These are phyloP conservation scores for Mus caroli DNA, from an alignment of 2,797 vertebrate genomes.

Conservation along the genomic window DNA sequence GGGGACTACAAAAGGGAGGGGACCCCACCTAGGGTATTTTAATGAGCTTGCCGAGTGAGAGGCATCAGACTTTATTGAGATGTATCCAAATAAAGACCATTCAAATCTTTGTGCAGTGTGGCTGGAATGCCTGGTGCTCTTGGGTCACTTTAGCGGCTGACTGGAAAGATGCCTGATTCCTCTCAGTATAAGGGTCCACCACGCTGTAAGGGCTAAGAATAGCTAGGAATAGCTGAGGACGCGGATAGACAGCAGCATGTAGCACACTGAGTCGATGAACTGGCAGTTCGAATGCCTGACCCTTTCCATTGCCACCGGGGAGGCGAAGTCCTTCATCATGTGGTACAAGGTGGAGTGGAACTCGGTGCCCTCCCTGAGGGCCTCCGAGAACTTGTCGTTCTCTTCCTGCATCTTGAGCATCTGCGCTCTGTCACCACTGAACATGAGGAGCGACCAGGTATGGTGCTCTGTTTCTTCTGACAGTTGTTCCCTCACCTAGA, in stretches of 20 bases:
- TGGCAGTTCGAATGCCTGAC: slow-evolving; percentile 81
- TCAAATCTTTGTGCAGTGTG: slow-evolving; percentile 51
- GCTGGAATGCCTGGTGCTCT: slow-evolving; percentile 21
- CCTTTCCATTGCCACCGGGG: slow-evolving; percentile 82
- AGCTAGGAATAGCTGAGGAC: slow-evolving; percentile 90
- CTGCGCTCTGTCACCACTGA: slow-evolving; percentile 90
- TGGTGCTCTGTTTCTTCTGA: slow-evolving; percentile 51
- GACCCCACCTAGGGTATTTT: slow-evolving; percentile 1
- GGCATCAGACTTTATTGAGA: slow-evolving; percentile 63
- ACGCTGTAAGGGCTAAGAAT: slow-evolving; percentile 75
- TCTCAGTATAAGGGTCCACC: background rate
- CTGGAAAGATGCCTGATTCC: background rate
- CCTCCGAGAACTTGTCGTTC: slow-evolving; percentile 89
- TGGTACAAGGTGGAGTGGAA: slow-evolving; percentile 96
- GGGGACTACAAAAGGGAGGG: background rate
- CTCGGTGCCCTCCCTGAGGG: slow-evolving; percentile 89
- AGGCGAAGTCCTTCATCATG: slow-evolving; percentile 91
- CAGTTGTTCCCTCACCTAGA: slow-evolving; percentile 91
- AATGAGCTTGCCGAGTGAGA: slow-evolving; percentile 55
- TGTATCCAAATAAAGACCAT: slow-evolving; percentile 78
- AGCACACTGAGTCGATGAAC: slow-evolving; percentile 89
- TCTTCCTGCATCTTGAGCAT: slow-evolving; percentile 90
- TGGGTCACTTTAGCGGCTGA: background rate
- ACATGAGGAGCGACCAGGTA: slow-evolving; percentile 91
- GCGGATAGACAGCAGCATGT: slow-evolving; percentile 91